phyloP scores from a whole-genome alignment of 2,797 vertebrate genomes.

The Enteromius anoplus region DNA sequence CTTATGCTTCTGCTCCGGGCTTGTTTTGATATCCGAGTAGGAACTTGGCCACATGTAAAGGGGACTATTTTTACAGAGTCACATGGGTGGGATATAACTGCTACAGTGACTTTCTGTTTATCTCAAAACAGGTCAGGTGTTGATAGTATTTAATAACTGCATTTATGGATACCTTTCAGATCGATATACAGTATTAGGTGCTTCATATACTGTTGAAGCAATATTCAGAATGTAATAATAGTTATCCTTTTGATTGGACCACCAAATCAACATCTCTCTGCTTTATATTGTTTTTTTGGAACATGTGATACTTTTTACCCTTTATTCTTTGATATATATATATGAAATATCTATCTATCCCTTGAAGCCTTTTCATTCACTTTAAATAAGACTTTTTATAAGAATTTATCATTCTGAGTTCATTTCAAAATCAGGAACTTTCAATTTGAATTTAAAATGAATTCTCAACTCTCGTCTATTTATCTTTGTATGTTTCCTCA shows the following conservation, averaged over 20 bases:
- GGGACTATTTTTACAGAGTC: slow-evolving; percentile 78
- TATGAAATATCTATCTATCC: not conserved
- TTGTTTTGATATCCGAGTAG: slow-evolving; percentile 79
- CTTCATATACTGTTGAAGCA: not conserved
- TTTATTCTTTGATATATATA: too few species aligned
- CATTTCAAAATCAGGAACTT: not conserved
- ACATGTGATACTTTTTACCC: too few species aligned
- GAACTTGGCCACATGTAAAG: slow-evolving; percentile 67
- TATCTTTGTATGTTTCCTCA: slow-evolving; percentile 1
- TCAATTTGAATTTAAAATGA: not conserved
- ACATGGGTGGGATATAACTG: slow-evolving; percentile 64
- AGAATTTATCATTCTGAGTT: not conserved
- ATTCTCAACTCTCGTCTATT: not conserved
- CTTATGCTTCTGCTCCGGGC: slow-evolving; percentile 28
- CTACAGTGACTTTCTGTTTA: slow-evolving; percentile 3
- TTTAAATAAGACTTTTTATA: not conserved
- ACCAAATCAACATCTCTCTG: not conserved
- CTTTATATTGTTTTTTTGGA: too few species aligned
- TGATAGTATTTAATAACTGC: not conserved
- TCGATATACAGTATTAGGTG: not conserved
- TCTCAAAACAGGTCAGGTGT: slow-evolving; percentile 3
- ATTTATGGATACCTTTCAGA: not conserved
- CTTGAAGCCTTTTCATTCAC: not conserved
- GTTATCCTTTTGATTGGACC: not conserved
- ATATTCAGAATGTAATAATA: not conserved